Evolutionary conservation across 2,797 vertebrate genomes (phyloP).

Genomic region (Phoebastria nigripes): DNA sequence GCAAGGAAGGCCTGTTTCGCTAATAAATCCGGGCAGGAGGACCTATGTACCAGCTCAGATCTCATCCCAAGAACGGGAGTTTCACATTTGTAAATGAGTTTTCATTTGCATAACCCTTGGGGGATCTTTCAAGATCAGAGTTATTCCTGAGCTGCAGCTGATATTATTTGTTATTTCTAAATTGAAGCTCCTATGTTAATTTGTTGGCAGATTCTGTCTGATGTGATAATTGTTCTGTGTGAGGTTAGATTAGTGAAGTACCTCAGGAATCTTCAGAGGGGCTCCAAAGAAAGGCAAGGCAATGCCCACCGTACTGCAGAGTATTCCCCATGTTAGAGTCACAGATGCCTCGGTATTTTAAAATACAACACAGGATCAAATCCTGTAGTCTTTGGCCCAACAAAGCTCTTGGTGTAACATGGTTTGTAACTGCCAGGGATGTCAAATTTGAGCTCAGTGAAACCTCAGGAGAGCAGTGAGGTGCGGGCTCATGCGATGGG

Average conservation of each 20-base stretch:
- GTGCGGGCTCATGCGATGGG: rapidly evolving
- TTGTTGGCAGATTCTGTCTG: slow-evolving; percentile 25
- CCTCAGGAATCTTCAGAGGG: neutral
- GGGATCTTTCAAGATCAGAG: neutral
- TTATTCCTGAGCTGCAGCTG: slow-evolving; percentile 25
- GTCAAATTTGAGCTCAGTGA: neutral
- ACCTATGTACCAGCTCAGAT: neutral
- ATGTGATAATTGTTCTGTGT: slow-evolving; percentile 28
- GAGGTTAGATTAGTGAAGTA: neutral
- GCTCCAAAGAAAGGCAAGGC: neutral
- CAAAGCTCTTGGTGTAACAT: neutral
- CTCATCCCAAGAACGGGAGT: neutral
- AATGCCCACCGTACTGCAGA: neutral
- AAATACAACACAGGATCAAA: neutral
- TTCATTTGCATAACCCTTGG: slow-evolving; percentile 25
- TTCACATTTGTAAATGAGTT: slow-evolving; percentile 12
- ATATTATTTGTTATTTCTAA: slow-evolving; percentile 52
- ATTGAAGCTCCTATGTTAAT: slow-evolving; percentile 6
- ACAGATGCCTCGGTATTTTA: neutral
- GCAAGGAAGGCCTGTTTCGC: neutral
- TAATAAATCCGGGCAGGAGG: slow-evolving; percentile 11
- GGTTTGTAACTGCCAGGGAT: neutral
- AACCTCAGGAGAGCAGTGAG: neutral
- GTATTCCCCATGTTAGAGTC: neutral
- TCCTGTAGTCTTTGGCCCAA: neutral